phyloP scores from a whole-genome alignment of 37 sponge, comb jelly and placozoan species.

The Axinella damicornis region DNA sequence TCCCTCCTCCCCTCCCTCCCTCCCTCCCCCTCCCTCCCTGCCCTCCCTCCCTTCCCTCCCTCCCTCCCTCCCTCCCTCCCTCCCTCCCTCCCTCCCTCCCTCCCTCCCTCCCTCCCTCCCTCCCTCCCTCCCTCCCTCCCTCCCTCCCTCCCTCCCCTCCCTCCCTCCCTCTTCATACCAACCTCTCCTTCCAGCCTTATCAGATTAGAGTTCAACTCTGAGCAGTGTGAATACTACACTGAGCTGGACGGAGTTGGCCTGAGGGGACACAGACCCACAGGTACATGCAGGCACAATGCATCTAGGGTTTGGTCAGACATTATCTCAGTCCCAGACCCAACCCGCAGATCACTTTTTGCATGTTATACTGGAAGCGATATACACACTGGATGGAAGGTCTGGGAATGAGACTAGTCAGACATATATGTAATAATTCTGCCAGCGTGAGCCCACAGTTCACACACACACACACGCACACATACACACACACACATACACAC shows the following conservation, averaged over 20 bases:
- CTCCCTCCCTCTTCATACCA: not conserved
- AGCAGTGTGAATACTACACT: slow-evolving; percentile 71
- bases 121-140: not conserved
- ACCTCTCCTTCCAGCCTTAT: slow-evolving; percentile 29
- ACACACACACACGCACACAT: too few relatives aligned
- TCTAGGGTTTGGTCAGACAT: too few relatives aligned
- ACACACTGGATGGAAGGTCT: too few relatives aligned
- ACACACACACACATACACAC: too few relatives aligned
- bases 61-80: not conserved
- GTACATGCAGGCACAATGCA: not conserved
- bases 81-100: slow-evolving; percentile 3
- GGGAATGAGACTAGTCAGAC: too few relatives aligned
- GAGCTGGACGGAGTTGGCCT: slow-evolving; percentile 79
- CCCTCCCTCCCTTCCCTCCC: not conserved
- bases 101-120: too few relatives aligned
- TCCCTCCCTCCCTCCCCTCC: not conserved
- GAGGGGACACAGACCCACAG: slow-evolving; percentile 28
- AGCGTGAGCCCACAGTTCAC: too few relatives aligned
- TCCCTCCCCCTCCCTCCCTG: not conserved
- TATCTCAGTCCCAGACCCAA: too few relatives aligned
- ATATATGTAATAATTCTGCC: too few relatives aligned
- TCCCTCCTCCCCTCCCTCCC: too few relatives aligned
- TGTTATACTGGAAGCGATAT: too few relatives aligned
- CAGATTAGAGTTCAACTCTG: slow-evolving; percentile 77
- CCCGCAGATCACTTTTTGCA: too few relatives aligned